phyloP scores from a whole-genome alignment of 2,888 invertebrate species.

The Aphodius sticticus region DNA sequence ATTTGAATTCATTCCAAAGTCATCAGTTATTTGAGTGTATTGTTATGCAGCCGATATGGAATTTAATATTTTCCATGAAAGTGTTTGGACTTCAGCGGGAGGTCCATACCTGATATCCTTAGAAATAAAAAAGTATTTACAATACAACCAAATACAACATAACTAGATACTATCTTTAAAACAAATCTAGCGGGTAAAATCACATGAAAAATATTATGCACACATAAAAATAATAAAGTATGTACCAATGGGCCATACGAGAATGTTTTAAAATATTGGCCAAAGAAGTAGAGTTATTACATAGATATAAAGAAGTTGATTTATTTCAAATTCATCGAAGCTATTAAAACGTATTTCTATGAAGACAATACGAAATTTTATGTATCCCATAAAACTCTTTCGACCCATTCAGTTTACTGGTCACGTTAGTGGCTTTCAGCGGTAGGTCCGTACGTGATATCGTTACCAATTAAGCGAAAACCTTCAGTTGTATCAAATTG shows the following conservation, averaged over 20 bases:
- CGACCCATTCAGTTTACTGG: background rate
- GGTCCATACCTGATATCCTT: background rate
- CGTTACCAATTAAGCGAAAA: slow-evolving; percentile 45
- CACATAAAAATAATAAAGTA: no score
- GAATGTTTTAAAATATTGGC: background rate
- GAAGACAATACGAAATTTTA: background rate
- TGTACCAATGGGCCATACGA: no score
- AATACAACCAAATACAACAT: background rate
- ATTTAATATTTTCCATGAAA: background rate
- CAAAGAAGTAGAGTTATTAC: no score
- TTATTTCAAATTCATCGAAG: background rate
- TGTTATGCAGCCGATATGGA: background rate
- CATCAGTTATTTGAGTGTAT: background rate
- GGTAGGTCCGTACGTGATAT: slow-evolving; percentile 41
- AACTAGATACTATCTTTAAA: background rate
- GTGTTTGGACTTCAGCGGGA: background rate
- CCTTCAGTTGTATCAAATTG: slow-evolving; percentile 37
- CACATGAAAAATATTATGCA: no score
- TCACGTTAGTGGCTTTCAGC: slow-evolving; percentile 40
- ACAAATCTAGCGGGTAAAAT: no score
- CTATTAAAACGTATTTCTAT: background rate
- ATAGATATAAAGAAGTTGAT: no score
- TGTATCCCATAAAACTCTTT: background rate
- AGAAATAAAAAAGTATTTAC: background rate
- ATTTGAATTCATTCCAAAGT: background rate